phyloP scores from a whole-genome alignment of 2,797 vertebrate species.

The Ctenopoma kingsleyae region DNA sequence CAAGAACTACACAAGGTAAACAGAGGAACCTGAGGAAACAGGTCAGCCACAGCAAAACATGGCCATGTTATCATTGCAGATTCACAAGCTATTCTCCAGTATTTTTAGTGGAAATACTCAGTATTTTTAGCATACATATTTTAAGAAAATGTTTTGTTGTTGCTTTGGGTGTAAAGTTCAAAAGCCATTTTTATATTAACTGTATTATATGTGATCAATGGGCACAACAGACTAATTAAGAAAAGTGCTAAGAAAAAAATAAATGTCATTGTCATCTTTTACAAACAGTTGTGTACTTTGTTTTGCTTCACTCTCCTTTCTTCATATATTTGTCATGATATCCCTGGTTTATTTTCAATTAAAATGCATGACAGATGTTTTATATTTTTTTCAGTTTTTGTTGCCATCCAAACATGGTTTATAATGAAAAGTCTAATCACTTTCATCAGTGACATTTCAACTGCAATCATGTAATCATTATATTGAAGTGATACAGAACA shows the following conservation, averaged over 20 bases:
- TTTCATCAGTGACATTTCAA: slow-evolving; percentile 33
- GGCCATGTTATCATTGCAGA: slow-evolving; percentile 79
- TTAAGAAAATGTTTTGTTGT: slow-evolving; percentile 85
- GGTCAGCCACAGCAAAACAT: slow-evolving; percentile 61
- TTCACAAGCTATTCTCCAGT: slow-evolving; percentile 81
- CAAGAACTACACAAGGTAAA: slow-evolving; percentile 77
- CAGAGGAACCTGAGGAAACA: slow-evolving; percentile 62
- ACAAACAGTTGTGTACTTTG: slow-evolving; percentile 74
- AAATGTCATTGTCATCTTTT: slow-evolving; percentile 88
- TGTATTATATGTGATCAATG: slow-evolving; percentile 88
- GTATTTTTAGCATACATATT: slow-evolving; percentile 88
- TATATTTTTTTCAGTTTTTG: neutral
- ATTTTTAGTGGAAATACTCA: slow-evolving; percentile 84
- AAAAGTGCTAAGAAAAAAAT: slow-evolving; percentile 84
- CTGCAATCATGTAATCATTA: slow-evolving; percentile 24
- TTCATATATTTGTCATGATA: slow-evolving; percentile 16
- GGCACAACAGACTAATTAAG: slow-evolving; percentile 85
- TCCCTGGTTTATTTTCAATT: neutral
- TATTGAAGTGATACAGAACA: slow-evolving; percentile 29
- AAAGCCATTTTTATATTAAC: slow-evolving; percentile 91
- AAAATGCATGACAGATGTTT: neutral
- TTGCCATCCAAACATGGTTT: neutral
- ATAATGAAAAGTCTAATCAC: slow-evolving; percentile 9
- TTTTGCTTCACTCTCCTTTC: slow-evolving; percentile 48
- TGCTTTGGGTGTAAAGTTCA: slow-evolving; percentile 89